These are phyloP conservation scores for Petaurus breviceps DNA, from an alignment of 2,113 vertebrate species.

Conservation along the genomic window DNA sequence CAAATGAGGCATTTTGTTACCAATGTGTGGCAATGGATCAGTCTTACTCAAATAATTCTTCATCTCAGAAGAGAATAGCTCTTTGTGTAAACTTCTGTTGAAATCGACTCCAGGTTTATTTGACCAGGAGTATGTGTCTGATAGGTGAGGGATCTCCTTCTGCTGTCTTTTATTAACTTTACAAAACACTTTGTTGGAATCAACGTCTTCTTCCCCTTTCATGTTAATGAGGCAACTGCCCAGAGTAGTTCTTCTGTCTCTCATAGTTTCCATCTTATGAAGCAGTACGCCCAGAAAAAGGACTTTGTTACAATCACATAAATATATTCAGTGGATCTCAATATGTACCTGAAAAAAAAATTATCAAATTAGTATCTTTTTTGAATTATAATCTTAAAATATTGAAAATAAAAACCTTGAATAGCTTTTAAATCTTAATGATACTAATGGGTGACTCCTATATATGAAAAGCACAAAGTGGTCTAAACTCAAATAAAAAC, in stretches of 20 bases:
- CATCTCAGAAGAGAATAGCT: slow-evolving; percentile 49
- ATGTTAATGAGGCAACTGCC: not conserved
- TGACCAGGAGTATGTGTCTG: not conserved
- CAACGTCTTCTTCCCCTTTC: slow-evolving; percentile 45
- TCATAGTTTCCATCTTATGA: slow-evolving; percentile 48
- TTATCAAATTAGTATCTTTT: slow-evolving; percentile 27
- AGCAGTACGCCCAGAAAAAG: not conserved
- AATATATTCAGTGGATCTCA: slow-evolving; percentile 86
- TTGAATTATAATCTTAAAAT: not conserved
- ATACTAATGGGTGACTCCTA: not conserved
- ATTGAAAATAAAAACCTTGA: not conserved
- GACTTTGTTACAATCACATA: not conserved
- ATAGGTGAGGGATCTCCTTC: slow-evolving; percentile 53
- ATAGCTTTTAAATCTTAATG: not conserved
- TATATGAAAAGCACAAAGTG: not conserved
- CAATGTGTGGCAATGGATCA: slow-evolving; percentile 49
- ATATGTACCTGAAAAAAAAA: slow-evolving; percentile 86
- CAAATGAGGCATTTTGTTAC: slow-evolving; percentile 45
- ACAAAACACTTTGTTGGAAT: not conserved
- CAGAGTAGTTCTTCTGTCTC: slow-evolving; percentile 37
- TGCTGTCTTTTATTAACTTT: slow-evolving; percentile 23
- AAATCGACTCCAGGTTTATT: slow-evolving; percentile 3
- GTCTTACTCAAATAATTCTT: slow-evolving; percentile 46
- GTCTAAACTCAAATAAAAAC: not conserved
- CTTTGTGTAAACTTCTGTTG: slow-evolving; percentile 61